Evolutionary conservation across 1,140 invertebrate species (phyloP).

Genomic region (Polyergus mexicanus): DNA sequence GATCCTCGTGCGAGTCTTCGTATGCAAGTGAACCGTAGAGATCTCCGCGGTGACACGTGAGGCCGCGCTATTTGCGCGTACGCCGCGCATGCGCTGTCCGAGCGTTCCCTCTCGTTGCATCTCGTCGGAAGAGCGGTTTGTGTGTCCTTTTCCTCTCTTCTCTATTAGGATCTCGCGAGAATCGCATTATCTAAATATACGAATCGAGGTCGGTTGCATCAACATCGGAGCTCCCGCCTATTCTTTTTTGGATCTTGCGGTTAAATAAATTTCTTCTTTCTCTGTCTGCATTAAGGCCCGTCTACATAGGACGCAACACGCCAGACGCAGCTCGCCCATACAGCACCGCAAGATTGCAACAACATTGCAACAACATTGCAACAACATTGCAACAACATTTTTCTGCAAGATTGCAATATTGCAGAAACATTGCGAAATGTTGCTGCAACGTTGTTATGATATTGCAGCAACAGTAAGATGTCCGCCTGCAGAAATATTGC

Average conservation of each 20-base stretch:
- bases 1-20: constrained; percentile 66
- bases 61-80: constrained; percentile 70
- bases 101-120: constrained; percentile 44
- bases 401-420: no score
- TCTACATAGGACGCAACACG: no score
- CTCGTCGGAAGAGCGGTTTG: constrained; percentile 7
- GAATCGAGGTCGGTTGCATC: background rate
- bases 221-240: background rate
- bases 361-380: no score
- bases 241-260: background rate
- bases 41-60: constrained; percentile 70
- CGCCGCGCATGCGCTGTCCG: constrained; percentile 67
- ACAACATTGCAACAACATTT: no score
- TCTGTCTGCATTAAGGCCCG: background rate
- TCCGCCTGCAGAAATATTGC: no score
- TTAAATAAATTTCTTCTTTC: background rate
- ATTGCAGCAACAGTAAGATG: no score
- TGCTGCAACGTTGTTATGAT: no score
- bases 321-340: no score
- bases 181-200: background rate
- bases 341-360: no score
- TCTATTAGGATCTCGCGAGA: background rate
- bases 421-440: no score
- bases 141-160: background rate
- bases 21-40: constrained; percentile 75